phyloP scores from a whole-genome alignment of 2,888 invertebrate genomes.

The Nomada goodeniana region DNA sequence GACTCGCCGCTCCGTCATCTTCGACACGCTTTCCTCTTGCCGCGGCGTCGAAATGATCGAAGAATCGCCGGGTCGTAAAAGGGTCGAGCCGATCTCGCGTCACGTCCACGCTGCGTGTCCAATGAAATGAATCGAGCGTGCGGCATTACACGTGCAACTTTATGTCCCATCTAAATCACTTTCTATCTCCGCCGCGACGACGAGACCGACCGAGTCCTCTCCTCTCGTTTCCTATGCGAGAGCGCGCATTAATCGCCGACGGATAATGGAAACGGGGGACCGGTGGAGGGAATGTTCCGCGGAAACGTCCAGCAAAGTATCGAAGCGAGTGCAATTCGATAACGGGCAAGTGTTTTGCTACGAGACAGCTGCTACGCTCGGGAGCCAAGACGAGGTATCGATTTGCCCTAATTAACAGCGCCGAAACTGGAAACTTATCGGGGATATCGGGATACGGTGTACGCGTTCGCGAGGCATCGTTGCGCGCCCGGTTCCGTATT shows the following conservation, averaged over 20 bases:
- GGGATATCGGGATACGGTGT: slow-evolving; percentile 26
- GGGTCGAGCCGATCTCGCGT: slow-evolving; percentile 41
- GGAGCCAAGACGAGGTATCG: slow-evolving; percentile 7
- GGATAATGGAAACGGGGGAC: not conserved
- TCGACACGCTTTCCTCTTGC: slow-evolving; percentile 52
- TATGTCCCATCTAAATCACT: slow-evolving; percentile 56
- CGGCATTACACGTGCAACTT: slow-evolving; percentile 51
- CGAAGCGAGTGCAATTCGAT: not conserved
- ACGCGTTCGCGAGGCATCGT: slow-evolving; percentile 10
- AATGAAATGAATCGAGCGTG: slow-evolving; percentile 56
- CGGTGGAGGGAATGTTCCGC: too few relatives aligned
- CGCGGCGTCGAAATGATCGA: slow-evolving; percentile 48
- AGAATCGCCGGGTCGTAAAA: slow-evolving; percentile 51
- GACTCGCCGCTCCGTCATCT: slow-evolving; percentile 24
- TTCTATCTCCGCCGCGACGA: slow-evolving; percentile 35
- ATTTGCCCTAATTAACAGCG: slow-evolving; percentile 37
- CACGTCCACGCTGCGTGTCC: slow-evolving; percentile 58
- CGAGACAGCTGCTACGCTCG: not conserved
- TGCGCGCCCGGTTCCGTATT: slow-evolving; percentile 30
- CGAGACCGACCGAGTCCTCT: not conserved
- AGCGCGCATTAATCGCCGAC: slow-evolving; percentile 4
- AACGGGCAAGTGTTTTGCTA: not conserved
- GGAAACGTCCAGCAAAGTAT: not conserved
- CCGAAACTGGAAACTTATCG: slow-evolving; percentile 40
- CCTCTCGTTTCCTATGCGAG: not conserved